Percentiles rank a stretch among this genome's conserved stretches.
Conservation (phyloP, 1,140 invertebrate species). For the Amphibalanus amphitrite region DNA sequence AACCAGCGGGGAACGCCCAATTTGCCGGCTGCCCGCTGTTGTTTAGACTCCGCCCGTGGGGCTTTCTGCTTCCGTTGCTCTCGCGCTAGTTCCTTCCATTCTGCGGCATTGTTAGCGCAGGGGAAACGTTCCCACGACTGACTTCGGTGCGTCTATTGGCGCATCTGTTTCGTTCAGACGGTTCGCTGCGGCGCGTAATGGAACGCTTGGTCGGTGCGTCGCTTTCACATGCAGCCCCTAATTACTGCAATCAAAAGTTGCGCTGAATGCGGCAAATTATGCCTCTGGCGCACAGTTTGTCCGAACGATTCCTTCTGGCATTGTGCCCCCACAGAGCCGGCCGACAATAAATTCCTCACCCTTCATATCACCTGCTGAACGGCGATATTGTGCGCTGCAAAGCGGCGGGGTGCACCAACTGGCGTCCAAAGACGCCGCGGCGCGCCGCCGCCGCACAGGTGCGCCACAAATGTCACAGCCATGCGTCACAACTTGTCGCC, state of each 20-base stretch:
- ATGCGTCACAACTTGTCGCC: background rate
- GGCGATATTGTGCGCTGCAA: background rate
- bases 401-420: background rate
- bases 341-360: background rate
- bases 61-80: background rate
- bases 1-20: background rate
- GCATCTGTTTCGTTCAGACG: background rate
- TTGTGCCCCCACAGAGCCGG: background rate
- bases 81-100: background rate
- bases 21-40: background rate
- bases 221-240: background rate
- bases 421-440: background rate
- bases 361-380: slow-evolving; percentile 1
- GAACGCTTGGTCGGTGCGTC: background rate
- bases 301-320: background rate
- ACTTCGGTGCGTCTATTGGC: background rate
- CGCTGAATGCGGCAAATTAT: background rate
- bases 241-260: background rate
- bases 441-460: background rate
- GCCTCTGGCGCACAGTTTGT: background rate
- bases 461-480: background rate
- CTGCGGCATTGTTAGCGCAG: background rate
- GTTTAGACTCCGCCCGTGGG: background rate
- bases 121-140: background rate
- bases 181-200: background rate